Evolutionary conservation across 2,113 vertebrate genomes (phyloP).

Genomic region (Tragelaphus buxtoni): DNA sequence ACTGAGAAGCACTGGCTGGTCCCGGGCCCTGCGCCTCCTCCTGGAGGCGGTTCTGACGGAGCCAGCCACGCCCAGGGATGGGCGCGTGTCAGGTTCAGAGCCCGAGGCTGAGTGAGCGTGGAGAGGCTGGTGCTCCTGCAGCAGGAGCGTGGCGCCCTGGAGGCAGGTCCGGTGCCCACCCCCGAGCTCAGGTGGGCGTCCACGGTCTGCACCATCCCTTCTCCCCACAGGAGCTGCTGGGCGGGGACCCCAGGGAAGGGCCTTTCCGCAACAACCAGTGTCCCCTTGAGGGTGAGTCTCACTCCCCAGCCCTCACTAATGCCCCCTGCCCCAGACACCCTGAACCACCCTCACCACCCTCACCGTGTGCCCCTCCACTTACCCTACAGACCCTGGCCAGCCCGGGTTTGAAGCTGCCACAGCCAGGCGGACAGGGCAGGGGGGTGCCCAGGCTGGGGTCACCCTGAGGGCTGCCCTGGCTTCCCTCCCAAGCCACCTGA

Average conservation of each 20-base stretch:
- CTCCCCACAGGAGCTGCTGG: conserved; percentile 77
- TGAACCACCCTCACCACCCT: not conserved
- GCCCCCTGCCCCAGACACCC: not conserved
- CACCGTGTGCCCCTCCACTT: rapidly evolving
- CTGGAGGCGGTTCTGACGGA: not conserved
- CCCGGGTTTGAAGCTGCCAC: not conserved
- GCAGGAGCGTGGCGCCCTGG: conserved; percentile 72
- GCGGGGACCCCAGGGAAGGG: conserved; percentile 77
- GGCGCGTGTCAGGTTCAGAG: conserved; percentile 57
- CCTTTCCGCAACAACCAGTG: conserved; percentile 81
- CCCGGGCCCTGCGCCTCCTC: rapidly evolving
- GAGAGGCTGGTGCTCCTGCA: conserved; percentile 68
- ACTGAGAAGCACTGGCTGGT: not conserved
- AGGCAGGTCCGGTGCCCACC: conserved; percentile 66
- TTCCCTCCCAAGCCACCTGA: not conserved
- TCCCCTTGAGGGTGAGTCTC: conserved; percentile 84
- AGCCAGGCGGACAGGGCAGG: not conserved
- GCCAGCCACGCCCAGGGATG: not conserved
- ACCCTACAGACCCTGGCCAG: not conserved
- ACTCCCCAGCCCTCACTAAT: not conserved
- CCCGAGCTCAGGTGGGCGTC: conserved; percentile 64
- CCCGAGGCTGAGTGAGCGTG: conserved; percentile 56
- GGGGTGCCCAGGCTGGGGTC: rapidly evolving
- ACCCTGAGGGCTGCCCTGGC: not conserved
- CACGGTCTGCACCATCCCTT: conserved; percentile 61